Conservation (phyloP, 2,113 vertebrate species). For the Eulacestoma nigropectus region DNA sequence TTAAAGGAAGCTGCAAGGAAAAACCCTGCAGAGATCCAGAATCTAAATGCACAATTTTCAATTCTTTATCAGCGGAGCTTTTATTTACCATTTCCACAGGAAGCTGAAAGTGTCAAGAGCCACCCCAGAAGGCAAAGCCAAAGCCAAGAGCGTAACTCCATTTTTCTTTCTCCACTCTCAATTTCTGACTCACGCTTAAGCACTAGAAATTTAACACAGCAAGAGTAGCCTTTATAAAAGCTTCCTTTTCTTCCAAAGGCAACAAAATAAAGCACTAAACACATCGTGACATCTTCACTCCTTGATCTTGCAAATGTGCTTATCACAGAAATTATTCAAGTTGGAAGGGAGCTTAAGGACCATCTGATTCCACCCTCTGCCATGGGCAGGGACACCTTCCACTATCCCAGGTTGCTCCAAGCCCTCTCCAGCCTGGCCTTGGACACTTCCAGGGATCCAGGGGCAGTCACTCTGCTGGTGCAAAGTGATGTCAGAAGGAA, state of each 20-base stretch:
- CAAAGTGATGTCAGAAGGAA: not conserved
- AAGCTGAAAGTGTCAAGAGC: not conserved
- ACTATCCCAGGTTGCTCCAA: not conserved
- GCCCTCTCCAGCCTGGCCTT: accelerated
- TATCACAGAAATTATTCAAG: not conserved
- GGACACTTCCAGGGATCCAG: not conserved
- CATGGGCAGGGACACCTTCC: not conserved
- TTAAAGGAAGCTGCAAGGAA: not conserved
- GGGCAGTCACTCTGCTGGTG: not conserved
- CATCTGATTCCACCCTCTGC: not conserved
- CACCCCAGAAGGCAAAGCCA: not conserved
- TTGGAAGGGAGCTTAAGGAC: not conserved
- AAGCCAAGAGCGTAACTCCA: not conserved
- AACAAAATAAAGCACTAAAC: not conserved
- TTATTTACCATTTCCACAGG: not conserved
- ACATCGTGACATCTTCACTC: not conserved
- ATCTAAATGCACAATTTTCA: not conserved
- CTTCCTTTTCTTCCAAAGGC: not conserved
- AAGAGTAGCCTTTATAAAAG: not conserved
- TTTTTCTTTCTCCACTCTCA: not conserved
- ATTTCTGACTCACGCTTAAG: not conserved
- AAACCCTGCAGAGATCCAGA: not conserved
- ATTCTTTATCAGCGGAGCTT: not conserved
- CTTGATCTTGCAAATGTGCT: not conserved
- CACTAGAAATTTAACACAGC: not conserved